A percentile compares a stretch with the other conserved stretches of the same genome.
These are phyloP conservation scores for Alauda arvensis DNA, from an alignment of 2,797 vertebrate species.

Conservation along the genomic window DNA sequence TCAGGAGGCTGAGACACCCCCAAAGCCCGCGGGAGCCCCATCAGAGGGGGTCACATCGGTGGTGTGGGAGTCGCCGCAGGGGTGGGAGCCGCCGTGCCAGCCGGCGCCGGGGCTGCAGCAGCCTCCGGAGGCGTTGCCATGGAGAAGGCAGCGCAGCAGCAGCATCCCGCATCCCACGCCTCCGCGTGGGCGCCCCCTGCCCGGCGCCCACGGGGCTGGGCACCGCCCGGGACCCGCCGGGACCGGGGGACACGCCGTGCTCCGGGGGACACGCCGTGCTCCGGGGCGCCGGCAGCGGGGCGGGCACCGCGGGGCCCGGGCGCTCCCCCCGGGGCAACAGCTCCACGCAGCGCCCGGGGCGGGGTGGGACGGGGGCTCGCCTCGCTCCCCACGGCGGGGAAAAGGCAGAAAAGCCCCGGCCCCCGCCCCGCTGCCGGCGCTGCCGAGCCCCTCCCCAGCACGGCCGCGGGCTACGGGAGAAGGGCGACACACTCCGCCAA, in stretches of 20 bases:
- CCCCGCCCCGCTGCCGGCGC: background rate
- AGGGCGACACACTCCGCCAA: background rate
- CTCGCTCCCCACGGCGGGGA: background rate
- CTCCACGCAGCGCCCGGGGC: background rate
- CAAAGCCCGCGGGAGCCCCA: background rate
- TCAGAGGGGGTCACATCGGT: background rate
- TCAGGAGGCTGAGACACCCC: background rate
- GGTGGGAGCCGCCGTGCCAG: constrained; percentile 13
- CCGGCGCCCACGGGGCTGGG: background rate
- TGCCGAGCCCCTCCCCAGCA: background rate
- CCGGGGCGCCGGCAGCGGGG: background rate
- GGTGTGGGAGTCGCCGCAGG: background rate
- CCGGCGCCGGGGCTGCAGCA: constrained; percentile 3
- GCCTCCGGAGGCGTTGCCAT: constrained; percentile 40
- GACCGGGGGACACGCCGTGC: background rate
- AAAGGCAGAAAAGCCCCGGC: background rate
- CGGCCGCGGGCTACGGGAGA: background rate
- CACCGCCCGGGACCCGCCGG: background rate
- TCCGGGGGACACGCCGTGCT: background rate
- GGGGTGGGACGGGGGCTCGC: background rate
- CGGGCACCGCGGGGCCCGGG: background rate
- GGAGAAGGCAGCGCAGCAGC: constrained; percentile 35
- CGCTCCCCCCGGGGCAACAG: background rate
- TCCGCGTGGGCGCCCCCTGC: constrained; percentile 29
- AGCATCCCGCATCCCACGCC: constrained; percentile 26